A percentile compares a stretch with the other conserved stretches of the same genome.
Conservation (phyloP, 2,797 vertebrate genomes). For the Bradypodion pumilum region DNA sequence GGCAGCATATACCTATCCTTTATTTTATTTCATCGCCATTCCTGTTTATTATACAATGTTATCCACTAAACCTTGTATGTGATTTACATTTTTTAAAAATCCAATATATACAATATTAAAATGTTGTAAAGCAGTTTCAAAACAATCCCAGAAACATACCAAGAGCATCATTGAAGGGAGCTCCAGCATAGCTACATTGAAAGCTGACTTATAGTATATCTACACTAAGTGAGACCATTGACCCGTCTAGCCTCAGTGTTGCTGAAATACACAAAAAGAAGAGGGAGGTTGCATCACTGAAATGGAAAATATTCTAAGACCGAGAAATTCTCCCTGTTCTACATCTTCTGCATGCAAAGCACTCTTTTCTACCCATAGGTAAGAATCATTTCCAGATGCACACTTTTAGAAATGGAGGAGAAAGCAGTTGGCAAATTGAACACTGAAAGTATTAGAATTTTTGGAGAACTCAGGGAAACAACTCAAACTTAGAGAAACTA, state of each 20-base stretch:
- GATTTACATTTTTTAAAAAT: neutral
- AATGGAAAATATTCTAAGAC: too few relatives aligned
- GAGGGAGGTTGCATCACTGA: too few relatives aligned
- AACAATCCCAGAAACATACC: neutral
- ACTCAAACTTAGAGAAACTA: neutral
- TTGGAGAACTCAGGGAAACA: too few relatives aligned
- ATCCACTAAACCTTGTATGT: neutral
- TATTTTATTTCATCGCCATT: too few relatives aligned
- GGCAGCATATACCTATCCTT: neutral
- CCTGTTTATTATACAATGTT: neutral
- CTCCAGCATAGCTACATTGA: neutral
- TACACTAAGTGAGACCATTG: neutral
- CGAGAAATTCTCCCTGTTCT: too few relatives aligned
- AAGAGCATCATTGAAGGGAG: neutral
- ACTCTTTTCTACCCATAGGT: too few relatives aligned
- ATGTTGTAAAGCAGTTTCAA: neutral
- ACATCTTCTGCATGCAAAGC: too few relatives aligned
- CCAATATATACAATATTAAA: neutral
- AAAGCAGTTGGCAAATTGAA: too few relatives aligned
- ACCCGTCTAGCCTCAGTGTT: neutral
- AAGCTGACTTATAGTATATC: neutral
- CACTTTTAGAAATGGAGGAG: too few relatives aligned
- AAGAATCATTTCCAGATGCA: too few relatives aligned
- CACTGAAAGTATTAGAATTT: too few relatives aligned
- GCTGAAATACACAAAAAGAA: too few relatives aligned